Conservation (phyloP, 2,888 invertebrate genomes). For the Julus scandinavius region DNA sequence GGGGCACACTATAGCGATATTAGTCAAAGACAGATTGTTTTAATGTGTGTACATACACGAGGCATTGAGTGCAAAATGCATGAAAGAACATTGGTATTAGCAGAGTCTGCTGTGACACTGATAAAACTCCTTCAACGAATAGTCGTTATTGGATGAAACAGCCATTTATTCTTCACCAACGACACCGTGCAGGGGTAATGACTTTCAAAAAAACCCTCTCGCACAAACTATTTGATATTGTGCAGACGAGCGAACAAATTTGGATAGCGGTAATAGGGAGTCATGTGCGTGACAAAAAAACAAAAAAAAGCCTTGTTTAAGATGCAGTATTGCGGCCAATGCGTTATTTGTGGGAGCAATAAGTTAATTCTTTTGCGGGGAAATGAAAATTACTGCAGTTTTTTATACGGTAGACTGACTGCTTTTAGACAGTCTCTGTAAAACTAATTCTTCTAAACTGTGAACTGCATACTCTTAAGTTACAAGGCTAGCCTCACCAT, state of each 20-base stretch:
- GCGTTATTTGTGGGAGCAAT: constrained; percentile 2
- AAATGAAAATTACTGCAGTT: not conserved
- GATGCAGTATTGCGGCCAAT: not conserved
- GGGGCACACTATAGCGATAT: constrained; percentile 29
- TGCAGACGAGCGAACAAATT: constrained; percentile 39
- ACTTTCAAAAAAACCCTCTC: constrained; percentile 13
- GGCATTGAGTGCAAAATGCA: constrained; percentile 36
- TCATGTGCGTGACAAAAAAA: not conserved
- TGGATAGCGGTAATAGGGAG: constrained; percentile 13
- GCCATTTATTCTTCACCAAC: constrained; percentile 42
- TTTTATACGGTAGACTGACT: too few species aligned
- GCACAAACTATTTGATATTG: constrained; percentile 34
- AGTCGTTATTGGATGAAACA: constrained; percentile 42
- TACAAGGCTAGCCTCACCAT: too few species aligned
- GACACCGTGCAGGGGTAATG: constrained; percentile 35
- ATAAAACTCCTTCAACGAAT: constrained; percentile 45
- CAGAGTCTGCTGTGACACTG: constrained; percentile 50
- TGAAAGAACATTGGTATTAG: constrained; percentile 41
- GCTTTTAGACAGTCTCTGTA: too few species aligned
- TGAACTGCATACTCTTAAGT: too few species aligned
- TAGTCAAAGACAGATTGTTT: constrained; percentile 42
- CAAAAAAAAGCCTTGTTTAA: not conserved
- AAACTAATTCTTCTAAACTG: too few species aligned
- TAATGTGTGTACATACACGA: constrained; percentile 39
- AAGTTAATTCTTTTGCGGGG: not conserved